Base-by-base conservation (phyloP, 2,888 invertebrate species). In the Drosophila histrio region DNA sequence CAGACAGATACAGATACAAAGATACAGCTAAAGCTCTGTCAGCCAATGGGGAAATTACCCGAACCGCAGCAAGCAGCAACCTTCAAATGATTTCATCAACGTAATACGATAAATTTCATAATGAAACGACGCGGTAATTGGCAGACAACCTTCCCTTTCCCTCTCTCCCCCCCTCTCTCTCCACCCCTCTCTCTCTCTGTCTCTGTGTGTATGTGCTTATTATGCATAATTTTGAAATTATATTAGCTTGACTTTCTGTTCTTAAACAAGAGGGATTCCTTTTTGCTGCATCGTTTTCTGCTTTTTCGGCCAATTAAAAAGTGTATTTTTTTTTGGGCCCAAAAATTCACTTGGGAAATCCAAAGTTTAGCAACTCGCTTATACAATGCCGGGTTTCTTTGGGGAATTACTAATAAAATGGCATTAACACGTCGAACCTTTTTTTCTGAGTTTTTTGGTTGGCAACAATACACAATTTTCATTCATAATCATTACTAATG, bases 31-130 rank as follows among this genome's bases (percentile, higher is more conserved):
- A 24, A 30, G 57, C 32, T 39, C 53, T 21, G 57, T 28, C 38
- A 39, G 85, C 70, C 80, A 80, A 81, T 79, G 62, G 83, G 88
- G 87, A 88, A 82, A 82, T 88, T 83, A 86, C 28, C 50, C 30
- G 38, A 46, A 52, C 49, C 58, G 15, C 60, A 46, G 61, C 59
- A 57, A 43, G 28, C 44, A 56, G 47, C 69, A 80, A 72, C 66
- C 76, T 67, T 68, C 88, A 67, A 76, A 76, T 88, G 85, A 83
- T 88, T 87, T 87, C 88, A 88, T 83, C 88, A 83, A 77, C 78
- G 88, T 83, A 88, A 88, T 88, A 80, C 81, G 84, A 88, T 88
- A 84, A 88, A 83, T 88, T 83, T 72, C 73, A 83, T 88, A 88
- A 87, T 87, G 83, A 87, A 88, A 87, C 81, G 67, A 80, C 58